Evolutionary conservation across 2,888 invertebrate species (phyloP).

Genomic region (Stomorhina lunata): DNA sequence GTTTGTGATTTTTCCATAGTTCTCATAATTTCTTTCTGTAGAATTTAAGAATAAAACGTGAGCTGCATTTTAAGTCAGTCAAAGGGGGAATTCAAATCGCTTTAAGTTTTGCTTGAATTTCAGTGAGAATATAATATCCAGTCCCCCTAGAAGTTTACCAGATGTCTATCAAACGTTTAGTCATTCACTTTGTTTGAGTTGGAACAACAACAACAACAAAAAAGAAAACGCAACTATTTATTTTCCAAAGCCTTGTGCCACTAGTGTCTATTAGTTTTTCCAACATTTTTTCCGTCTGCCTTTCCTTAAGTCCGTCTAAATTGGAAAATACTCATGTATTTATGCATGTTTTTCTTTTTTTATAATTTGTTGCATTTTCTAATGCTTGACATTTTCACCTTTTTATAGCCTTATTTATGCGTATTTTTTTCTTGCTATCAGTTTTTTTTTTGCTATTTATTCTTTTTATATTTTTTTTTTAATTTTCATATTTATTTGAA

Average conservation of each 20-base stretch:
- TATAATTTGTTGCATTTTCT: slow-evolving; percentile 3
- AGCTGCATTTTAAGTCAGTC: slow-evolving; percentile 23
- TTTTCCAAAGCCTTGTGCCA: neutral
- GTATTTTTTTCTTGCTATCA: slow-evolving; percentile 49
- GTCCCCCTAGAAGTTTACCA: slow-evolving; percentile 20
- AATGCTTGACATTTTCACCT: slow-evolving; percentile 64
- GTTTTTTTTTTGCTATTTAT: slow-evolving; percentile 19
- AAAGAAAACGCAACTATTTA: neutral
- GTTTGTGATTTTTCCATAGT: slow-evolving; percentile 25
- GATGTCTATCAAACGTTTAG: slow-evolving; percentile 47
- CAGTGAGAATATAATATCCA: neutral
- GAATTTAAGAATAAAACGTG: slow-evolving; percentile 29
- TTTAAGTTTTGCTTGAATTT: neutral
- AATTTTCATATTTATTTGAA: neutral
- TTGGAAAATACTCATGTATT: slow-evolving; percentile 12
- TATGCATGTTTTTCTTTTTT: slow-evolving; percentile 1
- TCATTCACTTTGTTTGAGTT: slow-evolving; percentile 1
- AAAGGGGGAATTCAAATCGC: neutral
- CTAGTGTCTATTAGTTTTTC: slow-evolving; percentile 19
- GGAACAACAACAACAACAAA: slow-evolving; percentile 10
- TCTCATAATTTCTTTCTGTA: slow-evolving; percentile 10
- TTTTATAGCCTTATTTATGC: slow-evolving; percentile 57
- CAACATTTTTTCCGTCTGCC: neutral
- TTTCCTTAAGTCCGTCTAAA: neutral
- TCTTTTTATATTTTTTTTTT: neutral